phyloP scores from a whole-genome alignment of 2,888 invertebrate species.

The Drosophila siamana region DNA sequence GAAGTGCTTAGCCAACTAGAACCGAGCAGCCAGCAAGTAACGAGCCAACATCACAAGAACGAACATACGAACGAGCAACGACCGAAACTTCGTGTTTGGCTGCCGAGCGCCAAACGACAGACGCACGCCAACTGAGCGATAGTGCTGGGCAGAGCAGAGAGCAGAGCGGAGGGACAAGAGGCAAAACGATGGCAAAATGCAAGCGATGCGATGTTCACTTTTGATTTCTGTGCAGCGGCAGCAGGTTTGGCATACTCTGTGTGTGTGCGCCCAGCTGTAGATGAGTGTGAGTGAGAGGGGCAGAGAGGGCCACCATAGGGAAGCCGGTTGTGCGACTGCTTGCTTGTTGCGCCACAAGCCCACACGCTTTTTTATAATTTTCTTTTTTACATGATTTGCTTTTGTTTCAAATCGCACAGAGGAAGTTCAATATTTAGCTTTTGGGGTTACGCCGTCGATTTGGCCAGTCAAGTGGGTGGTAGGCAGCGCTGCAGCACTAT shows the following conservation, averaged over 20 bases:
- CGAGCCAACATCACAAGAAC: slow-evolving; percentile 78
- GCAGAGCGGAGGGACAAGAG: not conserved
- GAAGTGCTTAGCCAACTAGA: slow-evolving; percentile 70
- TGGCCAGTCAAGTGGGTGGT: slow-evolving; percentile 39
- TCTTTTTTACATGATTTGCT: slow-evolving; percentile 16
- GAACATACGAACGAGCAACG: slow-evolving; percentile 63
- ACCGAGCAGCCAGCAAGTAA: slow-evolving; percentile 72
- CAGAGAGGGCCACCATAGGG: slow-evolving; percentile 25
- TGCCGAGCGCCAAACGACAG: slow-evolving; percentile 39
- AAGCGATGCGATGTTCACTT: slow-evolving; percentile 75
- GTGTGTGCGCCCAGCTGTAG: not conserved
- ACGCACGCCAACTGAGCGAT: slow-evolving; percentile 2
- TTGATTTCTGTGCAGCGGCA: slow-evolving; percentile 80
- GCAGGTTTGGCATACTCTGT: slow-evolving; percentile 71
- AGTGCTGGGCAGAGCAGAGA: not conserved
- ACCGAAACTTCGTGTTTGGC: slow-evolving; percentile 54
- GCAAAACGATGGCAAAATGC: slow-evolving; percentile 51
- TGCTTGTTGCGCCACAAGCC: slow-evolving; percentile 64
- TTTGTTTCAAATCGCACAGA: slow-evolving; percentile 12
- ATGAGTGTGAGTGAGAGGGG: not conserved
- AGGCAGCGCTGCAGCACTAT: slow-evolving; percentile 15
- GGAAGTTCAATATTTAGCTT: slow-evolving; percentile 60
- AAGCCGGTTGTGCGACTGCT: slow-evolving; percentile 59
- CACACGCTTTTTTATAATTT: slow-evolving; percentile 44
- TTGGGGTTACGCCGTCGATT: slow-evolving; percentile 12